phyloP scores from a whole-genome alignment of 1,140 invertebrate genomes.

The Dendrolimus punctatus region DNA sequence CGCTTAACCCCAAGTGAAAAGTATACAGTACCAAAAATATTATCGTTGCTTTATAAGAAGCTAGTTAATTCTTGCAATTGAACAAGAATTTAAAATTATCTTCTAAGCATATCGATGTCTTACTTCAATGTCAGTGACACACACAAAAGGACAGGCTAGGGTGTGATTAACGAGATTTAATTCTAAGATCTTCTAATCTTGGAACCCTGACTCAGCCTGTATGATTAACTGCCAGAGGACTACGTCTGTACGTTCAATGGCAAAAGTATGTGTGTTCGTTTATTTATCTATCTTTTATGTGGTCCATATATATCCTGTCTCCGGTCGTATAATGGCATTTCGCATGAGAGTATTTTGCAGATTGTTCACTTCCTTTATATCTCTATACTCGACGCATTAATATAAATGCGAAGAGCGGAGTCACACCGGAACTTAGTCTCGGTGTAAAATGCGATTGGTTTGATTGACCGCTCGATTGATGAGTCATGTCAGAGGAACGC shows the following conservation, averaged over 20 bases:
- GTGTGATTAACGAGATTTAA: constrained; percentile 9
- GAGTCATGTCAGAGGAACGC: constrained; percentile 54
- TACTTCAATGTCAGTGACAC: constrained; percentile 50
- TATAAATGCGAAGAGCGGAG: constrained; percentile 12
- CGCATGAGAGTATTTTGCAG: constrained; percentile 35
- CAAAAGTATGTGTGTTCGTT: too few species aligned
- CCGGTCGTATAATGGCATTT: constrained; percentile 25
- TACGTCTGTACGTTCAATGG: too few species aligned
- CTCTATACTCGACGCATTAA: constrained; percentile 18
- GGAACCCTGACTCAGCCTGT: too few species aligned
- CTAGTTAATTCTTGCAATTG: not conserved
- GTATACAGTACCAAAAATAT: too few species aligned
- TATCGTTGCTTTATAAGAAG: too few species aligned
- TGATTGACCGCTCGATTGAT: constrained; percentile 23
- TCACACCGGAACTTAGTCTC: constrained; percentile 45
- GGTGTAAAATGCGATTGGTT: constrained; percentile 29
- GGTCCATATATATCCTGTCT: not conserved
- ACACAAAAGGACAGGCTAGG: constrained; percentile 4
- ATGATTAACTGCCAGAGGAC: too few species aligned
- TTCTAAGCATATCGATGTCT: constrained; percentile 41
- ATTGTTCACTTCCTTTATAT: constrained; percentile 38
- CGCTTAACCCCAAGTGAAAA: too few species aligned
- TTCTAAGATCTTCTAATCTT: constrained; percentile 2
- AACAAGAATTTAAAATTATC: constrained; percentile 30
- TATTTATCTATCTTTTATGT: too few species aligned